phyloP scores from a whole-genome alignment of 2,113 vertebrate genomes.

The Carassius gibelio region DNA sequence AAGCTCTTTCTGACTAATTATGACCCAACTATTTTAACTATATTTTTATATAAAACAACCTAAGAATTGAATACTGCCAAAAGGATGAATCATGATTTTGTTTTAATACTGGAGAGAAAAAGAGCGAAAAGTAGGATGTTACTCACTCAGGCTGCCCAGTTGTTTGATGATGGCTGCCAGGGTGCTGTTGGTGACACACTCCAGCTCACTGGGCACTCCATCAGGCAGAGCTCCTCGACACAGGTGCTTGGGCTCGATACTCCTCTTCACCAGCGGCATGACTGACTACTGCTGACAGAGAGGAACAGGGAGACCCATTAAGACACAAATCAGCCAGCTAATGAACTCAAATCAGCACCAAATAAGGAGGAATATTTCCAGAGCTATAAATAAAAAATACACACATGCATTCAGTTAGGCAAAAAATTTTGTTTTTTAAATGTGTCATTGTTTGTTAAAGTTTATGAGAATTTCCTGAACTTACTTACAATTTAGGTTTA shows the following conservation, averaged over 20 bases:
- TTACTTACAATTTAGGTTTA: background rate
- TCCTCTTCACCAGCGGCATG: slow-evolving; percentile 91
- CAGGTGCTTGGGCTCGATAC: slow-evolving; percentile 87
- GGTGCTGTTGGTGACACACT: slow-evolving; percentile 93
- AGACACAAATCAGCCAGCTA: background rate
- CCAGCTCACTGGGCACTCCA: slow-evolving; percentile 88
- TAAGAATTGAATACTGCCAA: no score
- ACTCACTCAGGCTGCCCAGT: slow-evolving; percentile 91
- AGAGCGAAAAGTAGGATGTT: background rate
- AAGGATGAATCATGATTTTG: no score
- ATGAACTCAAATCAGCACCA: background rate
- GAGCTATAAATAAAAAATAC: background rate
- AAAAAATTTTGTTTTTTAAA: background rate
- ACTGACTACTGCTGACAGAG: slow-evolving; percentile 41
- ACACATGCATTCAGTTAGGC: no score
- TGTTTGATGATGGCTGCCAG: slow-evolving; percentile 92
- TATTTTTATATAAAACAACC: no score
- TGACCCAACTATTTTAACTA: no score
- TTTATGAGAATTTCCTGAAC: background rate
- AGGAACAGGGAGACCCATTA: background rate
- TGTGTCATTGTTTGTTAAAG: background rate
- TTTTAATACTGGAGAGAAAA: background rate
- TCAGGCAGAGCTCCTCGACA: slow-evolving; percentile 87
- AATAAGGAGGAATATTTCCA: background rate
- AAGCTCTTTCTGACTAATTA: no score